These are phyloP conservation scores for Cheilosia soror DNA, from an alignment of 2,888 invertebrate genomes.

Conservation along the genomic window DNA sequence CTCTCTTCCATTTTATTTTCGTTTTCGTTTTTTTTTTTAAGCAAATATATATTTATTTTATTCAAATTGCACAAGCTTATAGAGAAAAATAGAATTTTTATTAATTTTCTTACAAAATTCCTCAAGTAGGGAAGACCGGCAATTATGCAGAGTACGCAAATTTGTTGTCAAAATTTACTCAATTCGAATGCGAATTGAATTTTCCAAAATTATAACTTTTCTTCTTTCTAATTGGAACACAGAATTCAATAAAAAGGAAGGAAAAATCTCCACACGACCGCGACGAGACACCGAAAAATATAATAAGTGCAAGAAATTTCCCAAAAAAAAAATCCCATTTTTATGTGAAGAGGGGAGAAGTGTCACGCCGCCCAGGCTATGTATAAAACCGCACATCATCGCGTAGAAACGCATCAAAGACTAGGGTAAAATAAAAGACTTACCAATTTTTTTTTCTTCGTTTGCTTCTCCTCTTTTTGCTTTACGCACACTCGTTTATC, in stretches of 20 bases:
- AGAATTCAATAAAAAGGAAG: slow-evolving; percentile 31
- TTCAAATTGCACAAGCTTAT: not conserved
- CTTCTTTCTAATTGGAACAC: slow-evolving; percentile 51
- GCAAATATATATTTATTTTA: not conserved
- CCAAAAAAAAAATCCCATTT: slow-evolving; percentile 21
- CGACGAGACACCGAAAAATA: slow-evolving; percentile 27
- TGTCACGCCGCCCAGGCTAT: slow-evolving; percentile 22
- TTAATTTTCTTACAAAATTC: not conserved
- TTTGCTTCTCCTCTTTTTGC: slow-evolving; percentile 10
- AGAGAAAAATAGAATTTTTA: not conserved
- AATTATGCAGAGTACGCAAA: slow-evolving; percentile 17
- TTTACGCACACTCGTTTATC: slow-evolving; percentile 30
- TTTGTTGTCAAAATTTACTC: not conserved
- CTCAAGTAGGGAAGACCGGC: not conserved
- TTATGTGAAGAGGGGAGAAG: slow-evolving; percentile 11
- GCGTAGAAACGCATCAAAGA: slow-evolving; percentile 38
- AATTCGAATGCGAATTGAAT: not conserved
- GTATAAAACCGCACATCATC: slow-evolving; percentile 42
- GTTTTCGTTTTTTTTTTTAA: not conserved
- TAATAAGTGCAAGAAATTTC: slow-evolving; percentile 44
- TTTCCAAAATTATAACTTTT: slow-evolving; percentile 23
- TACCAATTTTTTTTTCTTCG: slow-evolving; percentile 41
- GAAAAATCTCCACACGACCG: slow-evolving; percentile 15
- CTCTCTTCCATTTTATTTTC: not conserved
- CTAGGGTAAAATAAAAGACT: slow-evolving; percentile 14